Conservation (phyloP, 2,797 vertebrate species). For the Ctenopoma multispine region DNA sequence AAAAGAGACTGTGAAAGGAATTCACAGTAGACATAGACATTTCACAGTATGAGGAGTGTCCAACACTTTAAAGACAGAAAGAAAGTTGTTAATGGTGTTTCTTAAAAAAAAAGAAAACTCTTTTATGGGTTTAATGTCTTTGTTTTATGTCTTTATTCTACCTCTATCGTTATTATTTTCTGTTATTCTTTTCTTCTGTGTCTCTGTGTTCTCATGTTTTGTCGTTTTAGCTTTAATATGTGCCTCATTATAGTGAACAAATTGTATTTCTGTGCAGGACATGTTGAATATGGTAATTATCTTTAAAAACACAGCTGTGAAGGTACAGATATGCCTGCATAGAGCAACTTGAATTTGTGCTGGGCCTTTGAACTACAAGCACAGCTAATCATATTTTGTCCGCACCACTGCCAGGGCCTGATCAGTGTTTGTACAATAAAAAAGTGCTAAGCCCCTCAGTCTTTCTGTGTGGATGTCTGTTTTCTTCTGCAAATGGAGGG, state of each 20-base stretch:
- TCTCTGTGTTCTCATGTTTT: constrained; percentile 50
- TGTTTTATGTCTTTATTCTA: constrained; percentile 63
- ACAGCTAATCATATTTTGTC: constrained; percentile 70
- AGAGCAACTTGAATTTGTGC: constrained; percentile 61
- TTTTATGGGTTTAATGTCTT: constrained; percentile 70
- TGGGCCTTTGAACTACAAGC: constrained; percentile 70
- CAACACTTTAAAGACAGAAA: constrained; percentile 47
- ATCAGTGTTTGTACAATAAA: constrained; percentile 69
- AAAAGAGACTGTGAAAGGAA: constrained; percentile 5
- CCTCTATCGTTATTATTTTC: constrained; percentile 70
- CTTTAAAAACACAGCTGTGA: constrained; percentile 83
- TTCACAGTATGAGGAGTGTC: constrained; percentile 37
- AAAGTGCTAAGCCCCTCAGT: constrained; percentile 58
- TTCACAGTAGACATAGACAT: constrained; percentile 36
- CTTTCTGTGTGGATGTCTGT: constrained; percentile 49
- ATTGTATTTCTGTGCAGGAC: constrained; percentile 65
- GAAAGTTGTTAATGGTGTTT: constrained; percentile 64
- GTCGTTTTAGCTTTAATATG: constrained; percentile 76
- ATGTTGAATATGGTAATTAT: constrained; percentile 75
- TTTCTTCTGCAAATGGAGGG: constrained; percentile 40
- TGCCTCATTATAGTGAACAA: constrained; percentile 81
- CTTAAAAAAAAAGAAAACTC: constrained; percentile 22
- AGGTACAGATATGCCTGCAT: constrained; percentile 64
- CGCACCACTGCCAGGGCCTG: constrained; percentile 46
- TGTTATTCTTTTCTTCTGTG: constrained; percentile 47